Percentiles rank a stretch among this genome's conserved stretches.
Evolutionary conservation across 2,797 vertebrate species (phyloP).

Genomic region (Acanthurus lineatus): DNA sequence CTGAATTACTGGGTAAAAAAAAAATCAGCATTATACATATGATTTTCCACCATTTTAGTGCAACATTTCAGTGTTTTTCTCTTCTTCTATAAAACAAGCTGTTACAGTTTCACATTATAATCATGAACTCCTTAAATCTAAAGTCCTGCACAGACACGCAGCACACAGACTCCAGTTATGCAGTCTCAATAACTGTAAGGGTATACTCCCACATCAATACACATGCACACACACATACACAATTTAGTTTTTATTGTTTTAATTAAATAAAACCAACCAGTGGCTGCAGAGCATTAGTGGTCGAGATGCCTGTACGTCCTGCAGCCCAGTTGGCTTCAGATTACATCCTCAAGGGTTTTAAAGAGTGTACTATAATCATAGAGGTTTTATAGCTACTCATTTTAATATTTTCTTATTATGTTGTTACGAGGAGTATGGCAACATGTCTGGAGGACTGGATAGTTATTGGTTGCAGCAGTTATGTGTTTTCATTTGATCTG

Average conservation of each 20-base stretch:
- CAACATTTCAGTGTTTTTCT: conserved; percentile 37
- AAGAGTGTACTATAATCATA: conserved; percentile 52
- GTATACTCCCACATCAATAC: not conserved
- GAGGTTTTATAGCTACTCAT: conserved; percentile 53
- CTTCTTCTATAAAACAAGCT: not conserved
- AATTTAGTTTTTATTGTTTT: conserved; percentile 27
- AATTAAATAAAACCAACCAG: conserved; percentile 53
- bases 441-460: conserved; percentile 54
- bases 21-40: not conserved
- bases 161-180: conserved; percentile 29
- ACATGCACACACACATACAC: not conserved
- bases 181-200: conserved; percentile 16
- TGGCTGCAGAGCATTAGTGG: conserved; percentile 48
- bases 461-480: conserved; percentile 70
- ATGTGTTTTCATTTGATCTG: conserved; percentile 64
- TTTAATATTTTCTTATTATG: conserved; percentile 65
- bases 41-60: conserved; percentile 11
- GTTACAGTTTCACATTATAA: conserved; percentile 18
- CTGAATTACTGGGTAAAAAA: conserved; percentile 12
- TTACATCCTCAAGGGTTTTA: conserved; percentile 70
- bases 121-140: conserved; percentile 11
- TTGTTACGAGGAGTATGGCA: conserved; percentile 41
- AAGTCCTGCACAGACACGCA: not conserved
- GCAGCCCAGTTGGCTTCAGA: conserved; percentile 51
- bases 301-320: conserved; percentile 43